Percentiles rank a stretch among this genome's conserved stretches.
Conservation (phyloP, 2,888 invertebrate species). For the Euclidia mi region DNA sequence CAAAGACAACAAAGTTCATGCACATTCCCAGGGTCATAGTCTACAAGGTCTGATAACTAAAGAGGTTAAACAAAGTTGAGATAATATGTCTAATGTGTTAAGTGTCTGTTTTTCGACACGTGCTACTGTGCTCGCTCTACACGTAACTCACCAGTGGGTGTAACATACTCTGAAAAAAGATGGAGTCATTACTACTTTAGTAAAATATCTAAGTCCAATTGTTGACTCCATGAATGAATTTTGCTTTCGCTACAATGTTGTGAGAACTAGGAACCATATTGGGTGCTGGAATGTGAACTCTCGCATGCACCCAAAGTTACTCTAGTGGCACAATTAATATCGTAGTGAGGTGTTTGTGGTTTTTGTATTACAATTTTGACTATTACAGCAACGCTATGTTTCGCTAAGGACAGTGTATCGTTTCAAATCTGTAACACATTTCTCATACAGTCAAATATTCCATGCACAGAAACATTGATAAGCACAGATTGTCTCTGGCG, state of each 20-base stretch:
- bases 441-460: conserved; percentile 31
- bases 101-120: conserved; percentile 51
- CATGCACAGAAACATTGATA: conserved; percentile 62
- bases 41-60: conserved; percentile 31
- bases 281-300: conserved; percentile 52
- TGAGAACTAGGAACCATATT: conserved; percentile 33
- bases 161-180: conserved; percentile 90
- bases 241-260: conserved; percentile 64
- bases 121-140: conserved; percentile 81
- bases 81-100: conserved; percentile 37
- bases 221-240: conserved; percentile 85
- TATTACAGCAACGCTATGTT: conserved; percentile 20
- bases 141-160: conserved; percentile 88
- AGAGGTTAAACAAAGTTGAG: conserved; percentile 15
- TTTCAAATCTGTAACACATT: conserved; percentile 19
- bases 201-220: conserved; percentile 80
- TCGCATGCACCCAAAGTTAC: conserved; percentile 55
- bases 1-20: conserved; percentile 14
- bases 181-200: conserved; percentile 88
- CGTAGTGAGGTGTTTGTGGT: conserved; percentile 26
- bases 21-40: conserved; percentile 19
- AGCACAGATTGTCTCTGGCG: conserved; percentile 40
- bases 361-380: conserved; percentile 21
- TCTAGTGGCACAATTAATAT: conserved; percentile 25
- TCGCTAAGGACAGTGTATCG: conserved; percentile 16